Evolutionary conservation across 2,888 invertebrate species (phyloP), one percentile per base, ranked within the genome.

Genomic region (Phasia obesa): DNA sequence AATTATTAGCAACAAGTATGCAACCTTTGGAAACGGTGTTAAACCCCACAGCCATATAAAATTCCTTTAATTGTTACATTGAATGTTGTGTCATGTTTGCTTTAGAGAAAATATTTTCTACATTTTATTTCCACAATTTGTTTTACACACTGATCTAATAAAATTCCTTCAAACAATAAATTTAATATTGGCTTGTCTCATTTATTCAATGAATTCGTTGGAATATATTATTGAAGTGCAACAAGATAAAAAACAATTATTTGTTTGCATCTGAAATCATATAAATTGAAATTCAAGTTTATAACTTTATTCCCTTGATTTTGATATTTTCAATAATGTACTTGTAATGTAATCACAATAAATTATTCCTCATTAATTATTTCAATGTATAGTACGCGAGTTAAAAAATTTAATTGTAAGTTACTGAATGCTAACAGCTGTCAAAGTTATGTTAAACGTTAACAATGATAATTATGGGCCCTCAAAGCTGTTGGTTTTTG

Each of bases 271-370:
- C 31, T 57, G 11, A 47, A 47, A 57, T 47, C 19, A 42, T 13
- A 42, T 21, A 60, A 42, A 62, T 76, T 60, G 11, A 53, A 77
- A 53, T 77, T 70, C 70, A 70, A 70, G 77, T 77, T 77, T 70
- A 38, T 47, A 67, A 60, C 51, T 73, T 67, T 51, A 51, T 73
- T 79, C 65, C 78, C 59, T 67, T 79, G 78, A 79, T 70, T 70
- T 78, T 62, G n/a, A 55, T 70, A 62, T 75, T 31, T 42, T 19
- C 53, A 44, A 44, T 25, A 44, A 42, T 49, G 19, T 51, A 27
- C 17, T 38, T 17, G 19, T 42, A 31, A 2, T 1, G 51, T n/a
- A n/a, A n/a, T n/a, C n/a, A 44, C 27, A 60, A 60, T 69, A 62
- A 60, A 62, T 69, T 62, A 69, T 19, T 62, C 47, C 3, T 19